These are phyloP conservation scores for Lepidurus arcticus DNA, from an alignment of 1,140 invertebrate genomes.

Conservation along the genomic window DNA sequence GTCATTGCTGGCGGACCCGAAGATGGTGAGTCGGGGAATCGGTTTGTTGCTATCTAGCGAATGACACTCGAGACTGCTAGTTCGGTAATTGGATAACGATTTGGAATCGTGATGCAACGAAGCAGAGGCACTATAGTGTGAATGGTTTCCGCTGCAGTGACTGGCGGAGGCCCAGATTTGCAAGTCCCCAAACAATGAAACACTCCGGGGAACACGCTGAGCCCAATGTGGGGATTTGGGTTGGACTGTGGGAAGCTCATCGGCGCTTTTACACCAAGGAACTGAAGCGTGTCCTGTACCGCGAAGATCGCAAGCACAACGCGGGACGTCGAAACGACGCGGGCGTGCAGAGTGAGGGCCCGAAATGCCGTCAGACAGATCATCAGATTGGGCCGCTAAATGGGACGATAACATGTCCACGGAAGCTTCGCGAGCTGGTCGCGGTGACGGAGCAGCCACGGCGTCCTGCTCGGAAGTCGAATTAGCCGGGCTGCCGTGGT, in stretches of 20 bases:
- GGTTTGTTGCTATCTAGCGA: conserved; percentile 5
- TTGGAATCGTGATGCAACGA: not conserved
- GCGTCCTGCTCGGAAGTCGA: not conserved
- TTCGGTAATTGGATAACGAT: conserved; percentile 6
- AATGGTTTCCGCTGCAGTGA: conserved; percentile 9
- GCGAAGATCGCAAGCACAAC: not conserved
- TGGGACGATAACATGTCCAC: not conserved
- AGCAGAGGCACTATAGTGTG: not conserved
- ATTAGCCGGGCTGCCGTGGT: not conserved
- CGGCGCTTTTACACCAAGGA: not conserved
- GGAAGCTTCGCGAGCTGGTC: not conserved
- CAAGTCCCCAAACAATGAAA: not conserved
- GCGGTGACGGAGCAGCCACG: not conserved
- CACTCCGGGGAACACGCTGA: not conserved
- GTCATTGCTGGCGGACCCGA: not conserved
- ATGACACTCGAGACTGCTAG: not conserved
- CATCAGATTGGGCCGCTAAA: not conserved
- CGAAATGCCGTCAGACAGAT: not conserved
- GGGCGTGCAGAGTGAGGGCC: not conserved
- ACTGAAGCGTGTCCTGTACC: not conserved
- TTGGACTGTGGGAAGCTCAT: not conserved
- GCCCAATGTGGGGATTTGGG: conserved; percentile 1
- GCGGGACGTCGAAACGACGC: not conserved
- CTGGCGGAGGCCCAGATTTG: conserved; percentile 2
- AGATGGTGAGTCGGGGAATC: not conserved